These are phyloP conservation scores for Hydrozoanthus gracilis DNA, from an alignment of 92 coral and sea anemone genomes.

Conservation along the genomic window DNA sequence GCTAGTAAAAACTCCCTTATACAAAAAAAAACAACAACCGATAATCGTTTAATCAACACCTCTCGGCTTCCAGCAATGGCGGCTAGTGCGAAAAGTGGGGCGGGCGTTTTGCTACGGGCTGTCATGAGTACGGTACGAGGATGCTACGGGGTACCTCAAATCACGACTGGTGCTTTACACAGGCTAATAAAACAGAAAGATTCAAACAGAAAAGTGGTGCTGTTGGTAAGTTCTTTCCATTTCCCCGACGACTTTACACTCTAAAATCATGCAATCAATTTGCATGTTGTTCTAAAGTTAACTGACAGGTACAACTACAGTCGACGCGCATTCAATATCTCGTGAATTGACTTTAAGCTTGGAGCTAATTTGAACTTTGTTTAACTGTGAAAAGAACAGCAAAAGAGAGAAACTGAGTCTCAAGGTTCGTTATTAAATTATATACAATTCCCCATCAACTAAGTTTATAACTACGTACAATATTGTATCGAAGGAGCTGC, in stretches of 20 bases:
- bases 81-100: constrained; percentile 24
- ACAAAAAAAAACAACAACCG: too few species aligned
- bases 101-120: constrained; percentile 12
- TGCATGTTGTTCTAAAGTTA: neutral
- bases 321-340: too few species aligned
- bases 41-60: too few species aligned
- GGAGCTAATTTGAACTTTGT: too few species aligned
- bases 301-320: too few species aligned
- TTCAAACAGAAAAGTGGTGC: constrained; percentile 2
- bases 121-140: constrained; percentile 23
- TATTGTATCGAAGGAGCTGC: too few species aligned
- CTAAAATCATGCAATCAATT: neutral
- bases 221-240: constrained; percentile 13
- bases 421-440: too few species aligned
- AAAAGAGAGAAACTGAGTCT: too few species aligned
- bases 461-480: too few species aligned
- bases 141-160: constrained; percentile 34
- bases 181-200: constrained; percentile 15
- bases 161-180: constrained; percentile 1
- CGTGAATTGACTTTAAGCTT: too few species aligned
- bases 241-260: neutral
- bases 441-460: too few species aligned
- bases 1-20: neutral
- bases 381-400: too few species aligned
- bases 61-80: neutral